These are phyloP conservation scores for Drosophila repletoides DNA, from an alignment of 1,140 invertebrate species.

Conservation along the genomic window DNA sequence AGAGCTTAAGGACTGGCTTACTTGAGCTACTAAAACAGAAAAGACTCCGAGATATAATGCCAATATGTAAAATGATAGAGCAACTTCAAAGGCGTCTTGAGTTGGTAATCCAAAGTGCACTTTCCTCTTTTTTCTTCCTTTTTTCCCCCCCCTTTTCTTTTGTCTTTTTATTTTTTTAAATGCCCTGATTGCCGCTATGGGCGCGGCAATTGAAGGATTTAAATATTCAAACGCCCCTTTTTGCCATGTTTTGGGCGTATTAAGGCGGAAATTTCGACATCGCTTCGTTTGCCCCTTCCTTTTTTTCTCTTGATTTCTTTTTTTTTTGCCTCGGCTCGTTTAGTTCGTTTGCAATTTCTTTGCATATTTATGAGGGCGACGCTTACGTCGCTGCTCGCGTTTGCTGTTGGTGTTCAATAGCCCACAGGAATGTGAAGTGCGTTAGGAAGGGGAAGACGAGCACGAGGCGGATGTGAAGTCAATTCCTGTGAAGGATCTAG, in stretches of 20 bases:
- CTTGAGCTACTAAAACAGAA: too few species aligned
- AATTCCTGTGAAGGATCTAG: slow-evolving; percentile 36
- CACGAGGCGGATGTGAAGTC: background rate
- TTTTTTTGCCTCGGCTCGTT: slow-evolving; percentile 38
- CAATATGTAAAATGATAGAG: too few species aligned
- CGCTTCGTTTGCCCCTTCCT: slow-evolving; percentile 27
- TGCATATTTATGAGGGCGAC: slow-evolving; percentile 71
- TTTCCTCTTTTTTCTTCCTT: background rate
- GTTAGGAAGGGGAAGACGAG: background rate
- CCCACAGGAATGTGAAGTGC: slow-evolving; percentile 34
- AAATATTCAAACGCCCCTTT: slow-evolving; percentile 32
- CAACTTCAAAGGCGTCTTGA: too few species aligned
- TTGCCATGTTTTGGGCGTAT: slow-evolving; percentile 3
- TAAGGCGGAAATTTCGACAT: slow-evolving; percentile 30
- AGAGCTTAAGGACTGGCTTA: too few species aligned
- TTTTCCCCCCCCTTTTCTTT: slow-evolving; percentile 22
- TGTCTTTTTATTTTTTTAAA: slow-evolving; percentile 27
- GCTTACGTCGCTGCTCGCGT: background rate
- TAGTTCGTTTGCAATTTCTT: slow-evolving; percentile 66
- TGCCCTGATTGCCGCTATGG: slow-evolving; percentile 50
- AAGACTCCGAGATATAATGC: too few species aligned
- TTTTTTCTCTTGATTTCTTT: slow-evolving; percentile 6
- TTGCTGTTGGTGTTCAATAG: slow-evolving; percentile 30
- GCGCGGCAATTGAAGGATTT: slow-evolving; percentile 55
- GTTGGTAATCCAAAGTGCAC: background rate